Conservation (phyloP, 2,888 invertebrate genomes). For the Meiosimyza platycephala region DNA sequence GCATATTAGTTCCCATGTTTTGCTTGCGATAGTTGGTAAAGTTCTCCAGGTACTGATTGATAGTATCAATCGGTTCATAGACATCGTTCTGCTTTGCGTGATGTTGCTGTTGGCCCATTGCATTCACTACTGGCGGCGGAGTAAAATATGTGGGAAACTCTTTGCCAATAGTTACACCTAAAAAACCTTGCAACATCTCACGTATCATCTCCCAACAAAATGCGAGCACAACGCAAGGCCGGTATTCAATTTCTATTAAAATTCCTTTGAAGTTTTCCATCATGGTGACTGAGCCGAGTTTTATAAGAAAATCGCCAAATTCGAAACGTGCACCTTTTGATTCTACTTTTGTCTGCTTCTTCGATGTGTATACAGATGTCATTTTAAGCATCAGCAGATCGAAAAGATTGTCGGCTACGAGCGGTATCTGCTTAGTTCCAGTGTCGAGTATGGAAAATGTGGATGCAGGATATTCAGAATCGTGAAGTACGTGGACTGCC, state of each 20-base stretch:
- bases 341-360: conserved; percentile 88
- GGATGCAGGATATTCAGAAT: conserved; percentile 94
- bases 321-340: conserved; percentile 89
- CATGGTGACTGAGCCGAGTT: conserved; percentile 92
- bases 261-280: conserved; percentile 94
- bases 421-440: conserved; percentile 85
- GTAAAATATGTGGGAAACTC: conserved; percentile 76
- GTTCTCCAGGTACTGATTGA: conserved; percentile 94
- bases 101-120: conserved; percentile 60
- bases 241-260: conserved; percentile 92
- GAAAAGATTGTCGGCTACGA: conserved; percentile 91
- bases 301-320: conserved; percentile 92
- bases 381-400: conserved; percentile 92
- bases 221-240: conserved; percentile 87
- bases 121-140: conserved; percentile 59
- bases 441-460: conserved; percentile 92
- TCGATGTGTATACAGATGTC: conserved; percentile 86
- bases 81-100: conserved; percentile 63
- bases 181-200: conserved; percentile 91
- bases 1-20: conserved; percentile 60
- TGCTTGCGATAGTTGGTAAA: conserved; percentile 89
- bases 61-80: conserved; percentile 91
- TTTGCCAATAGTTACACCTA: conserved; percentile 81
- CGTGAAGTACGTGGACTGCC: conserved; percentile 92
- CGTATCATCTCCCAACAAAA: conserved; percentile 92